Base-by-base conservation (phyloP, 1,140 invertebrate genomes). In the Diorhabda elongata region DNA sequence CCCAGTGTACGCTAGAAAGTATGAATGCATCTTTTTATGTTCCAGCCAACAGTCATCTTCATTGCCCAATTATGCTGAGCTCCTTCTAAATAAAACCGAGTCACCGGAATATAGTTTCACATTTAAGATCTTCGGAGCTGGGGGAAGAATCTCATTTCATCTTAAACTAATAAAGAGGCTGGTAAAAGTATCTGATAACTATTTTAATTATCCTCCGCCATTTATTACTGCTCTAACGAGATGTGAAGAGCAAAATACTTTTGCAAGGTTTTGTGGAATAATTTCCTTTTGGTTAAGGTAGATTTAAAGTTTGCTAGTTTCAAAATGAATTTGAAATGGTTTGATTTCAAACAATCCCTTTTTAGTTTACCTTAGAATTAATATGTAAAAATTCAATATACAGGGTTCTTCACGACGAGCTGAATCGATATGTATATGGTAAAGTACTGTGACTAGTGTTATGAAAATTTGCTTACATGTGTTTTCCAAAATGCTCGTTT, bases 151-250 rank as follows among this genome's bases (percentile, higher is more conserved):
- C 47, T 52, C 47, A n/a, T 52, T 52, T 52, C 47, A 52, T 52
- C 47, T 52, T 52, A 52, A 52, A 52, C 47, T 52, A 52, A 52
- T 52, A 52, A 52, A 52, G 47, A 52, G 47, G 47, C 47, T 52
- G 6, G n/a, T n/a, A 52, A n/a, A 52, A 52, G 47, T 52, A 52
- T 52, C 47, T 52, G 47, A 52, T 52, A 52, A 52, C 47, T 52
- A 52, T 52, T 52, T 52, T 52, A 52, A 52, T 52, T 52, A 52
- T 52, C 47, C 47, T n/a, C 47, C n/a, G 47, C 47, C 6, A 52
- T 52, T 52, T 52, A 52, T 52, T 52, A 52, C n/a, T n/a, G 47
- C n/a, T 52, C 47, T 52, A 52, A 52, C 47, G 47, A 52, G 47
- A 52, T 52, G 47, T 52, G 6, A 52, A 52, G 47, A 52, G 47